Evolutionary conservation across 2,113 vertebrate genomes (phyloP).

Genomic region (Rousettus leschenaultii): DNA sequence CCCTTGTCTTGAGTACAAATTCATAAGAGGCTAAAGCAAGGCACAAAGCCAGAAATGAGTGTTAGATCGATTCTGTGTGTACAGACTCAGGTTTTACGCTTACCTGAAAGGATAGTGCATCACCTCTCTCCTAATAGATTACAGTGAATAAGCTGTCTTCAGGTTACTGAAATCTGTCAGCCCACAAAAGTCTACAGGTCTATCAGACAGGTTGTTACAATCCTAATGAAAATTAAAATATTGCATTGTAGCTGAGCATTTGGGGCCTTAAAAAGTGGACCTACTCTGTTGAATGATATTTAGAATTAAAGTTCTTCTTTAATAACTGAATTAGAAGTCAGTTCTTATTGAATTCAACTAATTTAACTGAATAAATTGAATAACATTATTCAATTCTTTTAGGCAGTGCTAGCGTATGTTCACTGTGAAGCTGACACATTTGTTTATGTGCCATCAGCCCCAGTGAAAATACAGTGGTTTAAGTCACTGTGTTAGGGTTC

Average conservation of each 20-base stretch:
- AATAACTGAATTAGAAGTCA: not conserved
- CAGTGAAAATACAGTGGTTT: not conserved
- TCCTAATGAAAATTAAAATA: slow-evolving; percentile 20
- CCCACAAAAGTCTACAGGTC: not conserved
- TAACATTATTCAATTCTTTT: not conserved
- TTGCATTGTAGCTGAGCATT: not conserved
- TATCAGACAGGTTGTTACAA: not conserved
- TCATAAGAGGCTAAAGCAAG: not conserved
- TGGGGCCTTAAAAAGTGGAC: not conserved
- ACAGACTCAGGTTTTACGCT: not conserved
- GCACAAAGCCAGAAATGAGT: not conserved
- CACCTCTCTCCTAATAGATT: not conserved
- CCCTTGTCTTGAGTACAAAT: not conserved
- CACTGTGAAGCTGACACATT: not conserved
- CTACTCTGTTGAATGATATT: not conserved
- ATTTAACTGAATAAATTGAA: not conserved
- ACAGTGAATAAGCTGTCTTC: not conserved
- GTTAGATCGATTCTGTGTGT: not conserved
- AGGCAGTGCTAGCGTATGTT: not conserved
- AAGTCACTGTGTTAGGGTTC: not conserved
- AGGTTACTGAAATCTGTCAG: not conserved
- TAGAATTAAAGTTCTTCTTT: not conserved
- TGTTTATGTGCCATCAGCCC: not conserved
- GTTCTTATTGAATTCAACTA: not conserved
- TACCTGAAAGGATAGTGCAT: not conserved